These are phyloP conservation scores for Lithobates sylvaticus DNA, from an alignment of 2,797 vertebrate genomes.

Conservation along the genomic window DNA sequence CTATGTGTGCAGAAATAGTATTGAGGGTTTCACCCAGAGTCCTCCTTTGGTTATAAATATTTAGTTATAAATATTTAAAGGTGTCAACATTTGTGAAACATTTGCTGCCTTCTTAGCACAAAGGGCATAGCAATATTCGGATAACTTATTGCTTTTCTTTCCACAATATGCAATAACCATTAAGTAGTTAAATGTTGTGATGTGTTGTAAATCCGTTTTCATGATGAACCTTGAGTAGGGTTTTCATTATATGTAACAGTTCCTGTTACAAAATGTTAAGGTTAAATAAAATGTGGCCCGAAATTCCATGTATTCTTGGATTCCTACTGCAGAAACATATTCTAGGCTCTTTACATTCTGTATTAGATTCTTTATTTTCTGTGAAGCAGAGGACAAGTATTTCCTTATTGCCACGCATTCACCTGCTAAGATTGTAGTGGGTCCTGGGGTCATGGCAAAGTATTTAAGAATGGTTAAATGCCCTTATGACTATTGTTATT, in stretches of 20 bases:
- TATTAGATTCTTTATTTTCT: neutral
- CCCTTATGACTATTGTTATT: no score
- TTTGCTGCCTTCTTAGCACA: neutral
- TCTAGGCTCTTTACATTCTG: neutral
- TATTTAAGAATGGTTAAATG: no score
- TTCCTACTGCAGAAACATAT: neutral
- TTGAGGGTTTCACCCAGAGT: constrained; percentile 1
- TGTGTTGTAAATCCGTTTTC: neutral
- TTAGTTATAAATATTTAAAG: constrained; percentile 47
- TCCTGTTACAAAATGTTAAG: neutral
- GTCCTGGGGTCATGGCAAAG: no score
- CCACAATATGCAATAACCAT: neutral
- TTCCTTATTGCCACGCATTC: no score
- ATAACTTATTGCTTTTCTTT: neutral
- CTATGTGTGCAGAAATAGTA: constrained; percentile 1
- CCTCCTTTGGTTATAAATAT: constrained; percentile 26
- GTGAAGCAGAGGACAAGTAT: no score
- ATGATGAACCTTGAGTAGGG: neutral
- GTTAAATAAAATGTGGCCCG: neutral
- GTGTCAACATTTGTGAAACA: neutral
- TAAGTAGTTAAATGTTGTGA: neutral
- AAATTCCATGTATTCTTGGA: neutral
- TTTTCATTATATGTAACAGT: neutral
- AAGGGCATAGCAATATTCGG: neutral
- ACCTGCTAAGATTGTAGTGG: no score